A percentile compares a stretch with the other conserved stretches of the same genome.
Conservation (phyloP, 2,888 invertebrate genomes). For the Gasteruption jaculator region DNA sequence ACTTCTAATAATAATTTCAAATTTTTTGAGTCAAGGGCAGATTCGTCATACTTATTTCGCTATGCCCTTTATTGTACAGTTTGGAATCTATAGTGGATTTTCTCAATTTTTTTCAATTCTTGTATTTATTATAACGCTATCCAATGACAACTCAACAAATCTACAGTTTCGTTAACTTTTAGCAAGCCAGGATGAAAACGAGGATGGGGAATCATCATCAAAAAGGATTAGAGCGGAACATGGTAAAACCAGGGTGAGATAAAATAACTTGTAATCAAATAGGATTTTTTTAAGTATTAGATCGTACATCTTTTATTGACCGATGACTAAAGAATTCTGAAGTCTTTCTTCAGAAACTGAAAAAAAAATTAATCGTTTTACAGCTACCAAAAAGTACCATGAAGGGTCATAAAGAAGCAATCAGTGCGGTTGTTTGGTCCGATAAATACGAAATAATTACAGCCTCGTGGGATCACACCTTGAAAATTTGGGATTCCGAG, state of each 20-base stretch:
- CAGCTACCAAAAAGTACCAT: conserved; percentile 81
- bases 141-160: background rate
- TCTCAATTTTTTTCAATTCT: background rate
- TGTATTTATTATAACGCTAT: background rate
- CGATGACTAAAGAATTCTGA: too few relatives aligned
- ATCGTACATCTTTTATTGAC: too few relatives aligned
- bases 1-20: too few relatives aligned
- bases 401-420: conserved; percentile 88
- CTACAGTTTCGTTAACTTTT: conserved; percentile 7
- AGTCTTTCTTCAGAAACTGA: background rate
- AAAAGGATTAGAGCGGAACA: conserved; percentile 60
- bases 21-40: too few relatives aligned
- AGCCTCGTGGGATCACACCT: conserved; percentile 92
- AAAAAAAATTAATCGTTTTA: background rate
- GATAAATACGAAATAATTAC: conserved; percentile 74
- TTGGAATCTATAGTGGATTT: too few relatives aligned
- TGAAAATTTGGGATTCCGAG: conserved; percentile 91
- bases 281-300: too few relatives aligned
- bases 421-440: conserved; percentile 83
- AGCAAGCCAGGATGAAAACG: conserved; percentile 51
- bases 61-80: too few relatives aligned
- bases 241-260: conserved; percentile 58
- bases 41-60: too few relatives aligned
- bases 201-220: conserved; percentile 58
- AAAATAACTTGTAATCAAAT: background rate